These are phyloP conservation scores for Oegoconia quadripuncta DNA, from an alignment of 2,888 invertebrate species.

Conservation along the genomic window DNA sequence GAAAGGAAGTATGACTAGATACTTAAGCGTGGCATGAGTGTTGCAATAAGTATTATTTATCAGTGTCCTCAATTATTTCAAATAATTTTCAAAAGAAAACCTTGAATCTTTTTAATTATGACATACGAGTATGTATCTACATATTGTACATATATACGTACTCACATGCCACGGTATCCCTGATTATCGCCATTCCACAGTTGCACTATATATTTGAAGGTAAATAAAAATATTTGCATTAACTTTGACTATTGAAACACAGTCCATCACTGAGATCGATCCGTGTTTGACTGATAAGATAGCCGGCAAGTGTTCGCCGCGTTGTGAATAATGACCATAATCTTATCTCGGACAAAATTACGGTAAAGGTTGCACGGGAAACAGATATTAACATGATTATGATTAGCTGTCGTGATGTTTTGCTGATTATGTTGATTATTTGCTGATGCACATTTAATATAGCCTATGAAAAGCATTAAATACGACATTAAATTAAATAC, in stretches of 20 bases:
- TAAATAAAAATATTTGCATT: constrained; percentile 36
- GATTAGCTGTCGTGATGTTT: not conserved
- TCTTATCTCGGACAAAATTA: constrained; percentile 53
- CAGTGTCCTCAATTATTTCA: too few relatives aligned
- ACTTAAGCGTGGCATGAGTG: too few relatives aligned
- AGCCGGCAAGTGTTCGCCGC: constrained; percentile 38
- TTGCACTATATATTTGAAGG: constrained; percentile 12
- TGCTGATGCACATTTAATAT: too few relatives aligned
- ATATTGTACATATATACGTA: constrained; percentile 8
- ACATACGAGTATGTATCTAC: too few relatives aligned
- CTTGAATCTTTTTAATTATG: too few relatives aligned
- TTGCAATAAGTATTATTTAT: too few relatives aligned
- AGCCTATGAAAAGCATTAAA: too few relatives aligned
- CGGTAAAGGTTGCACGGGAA: constrained; percentile 32
- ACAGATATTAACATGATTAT: constrained; percentile 8
- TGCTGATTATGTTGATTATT: not conserved
- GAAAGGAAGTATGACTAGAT: too few relatives aligned
- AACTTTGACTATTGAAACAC: constrained; percentile 35
- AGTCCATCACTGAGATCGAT: constrained; percentile 53
- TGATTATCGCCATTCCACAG: constrained; percentile 23
- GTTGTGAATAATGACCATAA: constrained; percentile 46
- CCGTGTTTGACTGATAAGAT: constrained; percentile 59
- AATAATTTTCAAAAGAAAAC: too few relatives aligned
- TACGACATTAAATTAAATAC: too few relatives aligned
- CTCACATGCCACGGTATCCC: constrained; percentile 26